phyloP scores from a whole-genome alignment of 2,113 vertebrate genomes.

The Mastomys natalensis region DNA sequence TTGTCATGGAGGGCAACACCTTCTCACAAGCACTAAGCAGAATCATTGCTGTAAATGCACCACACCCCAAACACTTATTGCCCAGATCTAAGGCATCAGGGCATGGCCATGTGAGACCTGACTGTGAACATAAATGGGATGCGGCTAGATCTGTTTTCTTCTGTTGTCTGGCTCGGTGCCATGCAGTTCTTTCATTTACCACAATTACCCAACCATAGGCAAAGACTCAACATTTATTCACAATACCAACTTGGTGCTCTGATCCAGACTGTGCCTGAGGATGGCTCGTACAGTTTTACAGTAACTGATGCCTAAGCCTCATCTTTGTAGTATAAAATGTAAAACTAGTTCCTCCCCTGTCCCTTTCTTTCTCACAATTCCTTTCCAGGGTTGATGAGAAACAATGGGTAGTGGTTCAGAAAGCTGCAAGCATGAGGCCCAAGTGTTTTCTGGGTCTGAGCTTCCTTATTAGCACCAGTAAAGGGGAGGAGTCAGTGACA shows the following conservation, averaged over 20 bases:
- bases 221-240: constrained; percentile 6
- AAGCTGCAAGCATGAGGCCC: not conserved
- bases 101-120: not conserved
- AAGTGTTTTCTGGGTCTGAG: not conserved
- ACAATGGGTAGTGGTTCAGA: not conserved
- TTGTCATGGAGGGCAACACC: not conserved
- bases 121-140: not conserved
- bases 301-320: not conserved
- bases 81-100: not conserved
- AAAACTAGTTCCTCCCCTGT: not conserved
- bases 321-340: not conserved
- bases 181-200: not conserved
- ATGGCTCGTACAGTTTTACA: not conserved
- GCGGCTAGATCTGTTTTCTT: not conserved
- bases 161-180: not conserved
- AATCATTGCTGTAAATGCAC: not conserved
- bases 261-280: not conserved
- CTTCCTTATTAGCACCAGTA: constrained; percentile 14
- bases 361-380: not conserved
- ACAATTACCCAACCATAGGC: not conserved
- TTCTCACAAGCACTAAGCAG: not conserved
- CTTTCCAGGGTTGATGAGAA: not conserved
- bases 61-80: not conserved
- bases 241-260: not conserved
- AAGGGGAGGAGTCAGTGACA: not conserved